Percentiles rank a stretch among this genome's conserved stretches.
phyloP scores from a whole-genome alignment of 2,888 invertebrate genomes.

The Dynastes maya region DNA sequence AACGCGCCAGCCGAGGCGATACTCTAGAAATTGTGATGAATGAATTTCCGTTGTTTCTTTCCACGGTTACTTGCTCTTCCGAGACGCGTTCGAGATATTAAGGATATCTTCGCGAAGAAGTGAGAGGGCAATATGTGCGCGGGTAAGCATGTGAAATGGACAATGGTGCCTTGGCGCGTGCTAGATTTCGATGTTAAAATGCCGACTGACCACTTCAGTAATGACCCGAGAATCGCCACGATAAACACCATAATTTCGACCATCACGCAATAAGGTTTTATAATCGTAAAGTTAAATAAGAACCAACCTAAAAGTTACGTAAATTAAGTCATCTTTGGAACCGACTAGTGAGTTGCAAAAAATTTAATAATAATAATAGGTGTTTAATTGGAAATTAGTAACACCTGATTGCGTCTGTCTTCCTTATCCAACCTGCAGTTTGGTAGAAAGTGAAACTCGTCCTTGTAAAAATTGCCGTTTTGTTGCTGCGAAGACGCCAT shows the following conservation, averaged over 20 bases:
- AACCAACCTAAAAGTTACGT: no score
- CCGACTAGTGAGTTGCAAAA: neutral
- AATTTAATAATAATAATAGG: neutral
- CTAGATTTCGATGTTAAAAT: constrained; percentile 52
- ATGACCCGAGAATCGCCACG: neutral
- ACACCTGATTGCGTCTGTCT: constrained; percentile 18
- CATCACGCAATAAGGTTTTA: neutral
- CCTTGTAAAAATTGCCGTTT: constrained; percentile 17
- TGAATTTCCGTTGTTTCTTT: constrained; percentile 63
- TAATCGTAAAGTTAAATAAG: no score
- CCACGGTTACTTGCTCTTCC: constrained; percentile 63
- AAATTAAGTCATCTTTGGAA: neutral
- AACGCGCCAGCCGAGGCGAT: neutral
- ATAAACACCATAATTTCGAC: neutral
- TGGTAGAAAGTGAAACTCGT: constrained; percentile 31
- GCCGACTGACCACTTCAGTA: constrained; percentile 19
- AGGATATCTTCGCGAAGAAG: constrained; percentile 55
- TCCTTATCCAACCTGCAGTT: constrained; percentile 1
- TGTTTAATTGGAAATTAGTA: constrained; percentile 5
- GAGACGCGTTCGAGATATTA: constrained; percentile 58
- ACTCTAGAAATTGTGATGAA: constrained; percentile 64
- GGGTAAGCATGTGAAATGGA: constrained; percentile 17
- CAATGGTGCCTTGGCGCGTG: constrained; percentile 63
- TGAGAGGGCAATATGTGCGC: constrained; percentile 34
- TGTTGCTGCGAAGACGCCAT: neutral